Evolutionary conservation across 2,113 vertebrate species (phyloP), one percentile per base, ranked within the genome.

Genomic region (Silurus glanis): DNA sequence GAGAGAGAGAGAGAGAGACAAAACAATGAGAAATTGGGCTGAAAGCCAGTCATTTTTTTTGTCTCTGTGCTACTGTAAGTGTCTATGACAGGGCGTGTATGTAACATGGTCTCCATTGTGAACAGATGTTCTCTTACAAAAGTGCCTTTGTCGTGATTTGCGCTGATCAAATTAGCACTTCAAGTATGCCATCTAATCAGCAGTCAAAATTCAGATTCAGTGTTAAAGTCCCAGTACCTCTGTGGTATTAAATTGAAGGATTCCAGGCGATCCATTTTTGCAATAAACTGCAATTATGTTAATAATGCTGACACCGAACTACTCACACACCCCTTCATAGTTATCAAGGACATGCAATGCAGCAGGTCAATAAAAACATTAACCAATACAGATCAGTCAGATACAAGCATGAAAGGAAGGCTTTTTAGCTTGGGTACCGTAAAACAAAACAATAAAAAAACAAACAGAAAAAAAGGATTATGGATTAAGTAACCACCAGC

Each of bases 291-390:
- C 89, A 94, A 94, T 95, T 93, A 94, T 86, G 76, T 87, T 90
- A 67, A 64, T 87, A 82, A 87, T 62, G 83, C 90, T 91, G 93
- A 94, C 92, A 90, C 86, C 91, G 92, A 90, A 90, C 81, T 88
- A 88, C 88, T 64, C 88, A 58, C 49, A 47, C 37, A 59, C 79
- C 81, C 88, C 81, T 89, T 86, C 86, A 87, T 89, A 88, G 90
- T 93, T 93, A 94, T 89, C 80, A 88, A 82, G 82, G 90, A 85
- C 90, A 91, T 90, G 90, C 88, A 94, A 37, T 37, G 37, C 37
- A 92, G 94, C 92, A 92, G 92, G 94, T 95, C 94, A 92, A 95
- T 94, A 62, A 55, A 67, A 86, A 88, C 76, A 66, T 90, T 90
- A 92, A 91, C 13, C 55, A 16, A 3, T 23, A 66, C n/a, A 37